These are phyloP conservation scores for Nemotelus pantherinus DNA, from an alignment of 2,888 invertebrate species.

Conservation along the genomic window DNA sequence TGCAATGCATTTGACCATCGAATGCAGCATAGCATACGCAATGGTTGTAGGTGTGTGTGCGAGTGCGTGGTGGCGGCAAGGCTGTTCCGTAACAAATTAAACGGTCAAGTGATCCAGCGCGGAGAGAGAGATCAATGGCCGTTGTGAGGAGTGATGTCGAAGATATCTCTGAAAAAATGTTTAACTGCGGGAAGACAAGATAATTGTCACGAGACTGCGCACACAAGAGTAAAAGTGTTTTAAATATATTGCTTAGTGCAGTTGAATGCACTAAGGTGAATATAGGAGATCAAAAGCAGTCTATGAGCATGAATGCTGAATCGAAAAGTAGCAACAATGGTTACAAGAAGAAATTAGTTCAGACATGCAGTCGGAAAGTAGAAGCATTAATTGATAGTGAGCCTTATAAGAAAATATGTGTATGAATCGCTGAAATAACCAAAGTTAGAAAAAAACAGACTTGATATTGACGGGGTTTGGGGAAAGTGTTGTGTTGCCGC, in stretches of 20 bases:
- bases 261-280: neutral
- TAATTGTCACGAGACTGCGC: neutral
- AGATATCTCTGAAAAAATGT: neutral
- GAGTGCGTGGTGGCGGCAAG: too few relatives aligned
- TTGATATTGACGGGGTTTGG: conserved; percentile 6
- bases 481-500: neutral
- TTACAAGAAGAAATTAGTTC: conserved; percentile 1
- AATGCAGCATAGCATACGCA: too few relatives aligned
- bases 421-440: neutral
- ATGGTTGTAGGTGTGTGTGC: too few relatives aligned
- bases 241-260: neutral
- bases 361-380: neutral
- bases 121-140: neutral
- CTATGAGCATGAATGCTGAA: neutral
- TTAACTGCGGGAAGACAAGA: neutral
- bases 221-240: neutral
- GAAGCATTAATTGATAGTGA: neutral
- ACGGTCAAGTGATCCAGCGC: neutral
- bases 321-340: neutral
- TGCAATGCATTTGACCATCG: too few relatives aligned
- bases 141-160: neutral
- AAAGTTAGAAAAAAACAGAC: neutral
- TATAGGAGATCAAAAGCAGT: too few relatives aligned
- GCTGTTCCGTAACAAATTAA: too few relatives aligned
- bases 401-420: too few relatives aligned